Evolutionary conservation across 2,797 vertebrate species (phyloP), one percentile per base, ranked within the genome.

Genomic region (Astyanax mexicanus): DNA sequence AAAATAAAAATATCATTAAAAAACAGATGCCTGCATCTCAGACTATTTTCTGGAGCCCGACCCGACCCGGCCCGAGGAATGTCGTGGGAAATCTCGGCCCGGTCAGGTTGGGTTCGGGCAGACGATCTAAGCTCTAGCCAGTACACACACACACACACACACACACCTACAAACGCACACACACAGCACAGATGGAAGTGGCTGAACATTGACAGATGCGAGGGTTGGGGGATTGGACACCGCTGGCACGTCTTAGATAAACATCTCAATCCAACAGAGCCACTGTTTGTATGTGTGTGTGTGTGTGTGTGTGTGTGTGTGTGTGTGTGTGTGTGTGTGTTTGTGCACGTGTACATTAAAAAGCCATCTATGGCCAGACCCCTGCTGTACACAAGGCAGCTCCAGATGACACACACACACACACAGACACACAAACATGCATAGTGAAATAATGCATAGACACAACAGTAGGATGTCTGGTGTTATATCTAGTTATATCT

Each of bases 351-450:
- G 84, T 83, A 67, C 88, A 92, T 93, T 94, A 92, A 93, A 93
- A 93, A 92, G 90, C 87, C 90, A 93, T 93, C 90, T 90, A 83
- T 83, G 83, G 88, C 86, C 86, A 87, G 89, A 88, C 88, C 89
- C 91, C 90, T 86, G 62, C 81, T 88, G 93, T 93, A 95, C 91
- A 90, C 44, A 89, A 92, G 90, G 91, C 92, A 55, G 42, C 83
- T 94, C 91, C 95, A 96, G 93, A 95, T 96, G 92, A 92, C 85
- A 82, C 38, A 64, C 65, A 72, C n/a, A n/a, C n/a, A 92, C 85
- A 82, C 38, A 64, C 65, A 72, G n/a, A n/a, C n/a, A n/a, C n/a
- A 69, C 40, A 70, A 54, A 75, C 52, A 61, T 64, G 69, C 66
- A 68, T 74, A 68, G 83, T 80, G 87, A 84, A 85, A 85, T 45